Base-by-base conservation (phyloP, 2,113 vertebrate genomes). In the Eurystomus gularis region DNA sequence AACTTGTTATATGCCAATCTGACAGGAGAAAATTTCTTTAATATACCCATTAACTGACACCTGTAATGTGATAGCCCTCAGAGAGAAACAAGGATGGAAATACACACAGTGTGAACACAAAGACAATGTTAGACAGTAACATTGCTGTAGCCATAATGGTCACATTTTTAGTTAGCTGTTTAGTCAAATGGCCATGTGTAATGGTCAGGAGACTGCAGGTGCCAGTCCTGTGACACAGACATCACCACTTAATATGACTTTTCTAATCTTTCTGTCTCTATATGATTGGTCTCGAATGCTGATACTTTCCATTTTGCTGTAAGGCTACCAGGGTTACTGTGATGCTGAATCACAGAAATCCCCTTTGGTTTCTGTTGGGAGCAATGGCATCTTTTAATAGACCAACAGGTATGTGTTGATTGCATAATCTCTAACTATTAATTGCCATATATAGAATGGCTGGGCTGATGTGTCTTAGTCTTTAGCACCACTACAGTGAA, bases 291-390 rank as follows among this genome's bases (percentile, higher is more conserved):
- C 48, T 66, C n/a, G 73, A 52, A 77, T 33, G 29, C 12, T 57
- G 21, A 60, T 35, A 23, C 5, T 62, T 86, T 80, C 40, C 3
- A 52, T 86, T 81, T 78, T 73, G 4, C 6, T 55, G 2, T 57
- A 49, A 42, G 10, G 6, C 4, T 78, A 29, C 9, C 1, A 2
- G 4, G 19, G n/a, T 39, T 28, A 21, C 13, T 39, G 4, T 13
- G 37, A 18, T 46, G 13, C 13, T 40, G 14, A 42, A 8, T 17
- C 11, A 46, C 26, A 5, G 0, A 0, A 85, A 24, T 40, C 8
- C 10, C 3, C 9, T 20, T 61, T 55, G 24, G 5, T 28, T 61
- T 89, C 18, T 62, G 1, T 11, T 62, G 28, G 20, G 44, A 78
- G 23, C 0, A 2, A 61, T 11, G 6, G 3, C 5, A 46, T 51